These are phyloP conservation scores for Elanus axillaris DNA, from an alignment of 2,113 vertebrate genomes.

Conservation along the genomic window DNA sequence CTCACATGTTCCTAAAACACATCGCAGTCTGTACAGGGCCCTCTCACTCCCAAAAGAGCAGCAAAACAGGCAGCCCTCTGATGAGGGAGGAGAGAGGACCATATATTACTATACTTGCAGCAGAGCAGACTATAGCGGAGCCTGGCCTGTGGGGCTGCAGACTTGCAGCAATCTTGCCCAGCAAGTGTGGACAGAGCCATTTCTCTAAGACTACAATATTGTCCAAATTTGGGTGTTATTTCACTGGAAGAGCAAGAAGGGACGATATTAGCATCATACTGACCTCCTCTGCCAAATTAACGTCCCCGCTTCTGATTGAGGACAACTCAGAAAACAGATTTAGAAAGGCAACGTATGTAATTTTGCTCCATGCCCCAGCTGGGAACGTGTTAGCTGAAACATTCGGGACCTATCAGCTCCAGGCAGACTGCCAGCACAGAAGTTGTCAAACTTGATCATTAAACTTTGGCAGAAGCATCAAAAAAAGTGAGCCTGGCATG, in stretches of 20 bases:
- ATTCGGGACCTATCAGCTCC: neutral
- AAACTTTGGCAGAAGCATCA: neutral
- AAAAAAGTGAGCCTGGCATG: neutral
- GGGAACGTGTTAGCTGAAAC: neutral
- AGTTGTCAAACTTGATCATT: neutral
- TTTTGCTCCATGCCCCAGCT: accelerated
- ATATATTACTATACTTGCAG: no score
- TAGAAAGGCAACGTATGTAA: neutral
- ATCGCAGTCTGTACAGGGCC: neutral
- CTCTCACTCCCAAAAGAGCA: neutral
- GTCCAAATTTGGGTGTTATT: neutral
- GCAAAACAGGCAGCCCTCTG: neutral
- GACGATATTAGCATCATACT: neutral
- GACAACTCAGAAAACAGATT: neutral
- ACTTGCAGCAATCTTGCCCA: neutral
- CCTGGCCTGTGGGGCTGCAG: neutral
- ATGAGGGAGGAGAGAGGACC: neutral
- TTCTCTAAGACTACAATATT: neutral
- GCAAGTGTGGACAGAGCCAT: no score
- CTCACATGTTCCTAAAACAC: neutral
- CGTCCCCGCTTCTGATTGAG: neutral
- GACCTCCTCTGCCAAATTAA: neutral
- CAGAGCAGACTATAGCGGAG: neutral
- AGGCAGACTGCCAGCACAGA: neutral
- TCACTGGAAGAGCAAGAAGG: neutral